Evolutionary conservation across 23 tunicate genomes (phyloP).

Genomic region (Trididemnum miniatum): DNA sequence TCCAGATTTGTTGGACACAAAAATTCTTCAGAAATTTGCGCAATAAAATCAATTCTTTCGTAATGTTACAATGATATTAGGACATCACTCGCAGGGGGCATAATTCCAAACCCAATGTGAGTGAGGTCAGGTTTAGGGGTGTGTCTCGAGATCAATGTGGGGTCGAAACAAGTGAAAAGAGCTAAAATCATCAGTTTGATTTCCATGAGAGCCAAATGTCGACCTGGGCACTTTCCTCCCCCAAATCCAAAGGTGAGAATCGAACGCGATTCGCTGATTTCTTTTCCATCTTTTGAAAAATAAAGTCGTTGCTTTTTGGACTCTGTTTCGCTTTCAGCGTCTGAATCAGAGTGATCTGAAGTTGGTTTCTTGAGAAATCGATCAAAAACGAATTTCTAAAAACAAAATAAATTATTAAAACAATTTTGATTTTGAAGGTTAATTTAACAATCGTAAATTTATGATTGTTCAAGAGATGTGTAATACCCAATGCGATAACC

Average conservation of each 20-base stretch:
- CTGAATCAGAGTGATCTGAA: background rate
- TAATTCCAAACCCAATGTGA: conserved; percentile 75
- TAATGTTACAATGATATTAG: background rate
- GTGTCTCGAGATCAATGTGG: background rate
- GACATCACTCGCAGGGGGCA: conserved; percentile 59
- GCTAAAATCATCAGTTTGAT: conserved; percentile 50
- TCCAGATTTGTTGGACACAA: no score
- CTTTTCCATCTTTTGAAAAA: conserved; percentile 22
- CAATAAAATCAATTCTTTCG: no score
- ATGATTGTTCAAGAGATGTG: no score
- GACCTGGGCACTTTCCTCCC: conserved; percentile 54
- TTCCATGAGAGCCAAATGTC: conserved; percentile 67
- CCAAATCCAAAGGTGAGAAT: conserved; percentile 75
- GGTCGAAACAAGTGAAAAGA: conserved; percentile 31
- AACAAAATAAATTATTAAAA: no score
- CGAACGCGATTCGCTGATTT: conserved; percentile 48
- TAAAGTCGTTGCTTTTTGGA: background rate
- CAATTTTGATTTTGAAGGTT: no score
- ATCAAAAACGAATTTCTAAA: conserved; percentile 51
- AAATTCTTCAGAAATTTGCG: no score
- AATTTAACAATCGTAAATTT: no score
- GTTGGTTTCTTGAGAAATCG: conserved; percentile 37
- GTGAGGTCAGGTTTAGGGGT: conserved; percentile 42
- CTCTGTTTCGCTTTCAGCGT: background rate
- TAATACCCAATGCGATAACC: no score